These are phyloP conservation scores for Drymonia ruficornis DNA, from an alignment of 2,888 invertebrate genomes.

Conservation along the genomic window DNA sequence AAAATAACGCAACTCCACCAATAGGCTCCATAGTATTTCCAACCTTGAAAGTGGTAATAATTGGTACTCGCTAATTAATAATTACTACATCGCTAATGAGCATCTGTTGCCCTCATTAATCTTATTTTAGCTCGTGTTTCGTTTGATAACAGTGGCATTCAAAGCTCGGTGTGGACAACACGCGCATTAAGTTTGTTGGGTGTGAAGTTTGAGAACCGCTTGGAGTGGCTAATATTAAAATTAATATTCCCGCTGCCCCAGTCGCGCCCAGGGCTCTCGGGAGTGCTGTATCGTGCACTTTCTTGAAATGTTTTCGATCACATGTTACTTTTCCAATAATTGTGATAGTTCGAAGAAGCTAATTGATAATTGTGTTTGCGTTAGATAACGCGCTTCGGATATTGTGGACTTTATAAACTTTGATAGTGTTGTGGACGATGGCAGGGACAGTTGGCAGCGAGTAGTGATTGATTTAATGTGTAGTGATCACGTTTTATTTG, in stretches of 20 bases:
- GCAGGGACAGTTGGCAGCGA: constrained; percentile 42
- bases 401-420: constrained; percentile 48
- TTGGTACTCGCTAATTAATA: constrained; percentile 51
- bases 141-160: constrained; percentile 37
- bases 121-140: constrained; percentile 30
- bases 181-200: constrained; percentile 20
- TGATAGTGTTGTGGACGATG: constrained; percentile 47
- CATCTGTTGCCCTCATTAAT: constrained; percentile 46
- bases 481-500: constrained; percentile 49
- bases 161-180: constrained; percentile 26
- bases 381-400: constrained; percentile 64
- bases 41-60: constrained; percentile 52
- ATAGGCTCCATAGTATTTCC: constrained; percentile 32
- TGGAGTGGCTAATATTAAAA: constrained; percentile 79
- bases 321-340: constrained; percentile 59
- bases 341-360: constrained; percentile 59
- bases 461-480: constrained; percentile 56
- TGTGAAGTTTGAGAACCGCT: constrained; percentile 67
- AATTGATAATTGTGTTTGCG: constrained; percentile 73
- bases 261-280: constrained; percentile 73
- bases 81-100: constrained; percentile 51
- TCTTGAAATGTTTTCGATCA: constrained; percentile 67
- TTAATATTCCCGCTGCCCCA: constrained; percentile 79
- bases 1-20: constrained; percentile 19
- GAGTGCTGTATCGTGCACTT: constrained; percentile 60